A percentile compares a stretch with the other conserved stretches of the same genome.
Conservation (phyloP, 2,113 vertebrate genomes). For the Engraulis encrasicolus region DNA sequence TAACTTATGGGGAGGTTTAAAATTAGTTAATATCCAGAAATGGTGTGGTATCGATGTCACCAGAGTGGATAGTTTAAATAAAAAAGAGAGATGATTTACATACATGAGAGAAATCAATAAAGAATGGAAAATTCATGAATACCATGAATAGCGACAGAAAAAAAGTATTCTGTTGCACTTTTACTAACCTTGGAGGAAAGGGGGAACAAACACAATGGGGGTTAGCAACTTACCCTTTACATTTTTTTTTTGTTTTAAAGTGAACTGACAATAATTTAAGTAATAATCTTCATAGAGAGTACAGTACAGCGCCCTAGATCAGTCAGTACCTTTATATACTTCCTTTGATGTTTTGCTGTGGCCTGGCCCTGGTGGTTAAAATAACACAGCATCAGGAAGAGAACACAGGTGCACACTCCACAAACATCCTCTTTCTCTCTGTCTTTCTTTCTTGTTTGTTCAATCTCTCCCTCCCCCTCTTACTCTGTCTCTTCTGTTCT, state of each 20-base stretch:
- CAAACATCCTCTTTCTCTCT: slow-evolving; percentile 71
- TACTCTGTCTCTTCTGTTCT: too few species aligned
- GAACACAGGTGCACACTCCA: slow-evolving; percentile 89
- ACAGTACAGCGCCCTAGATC: slow-evolving; percentile 76
- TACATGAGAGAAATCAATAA: background rate
- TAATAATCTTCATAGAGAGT: slow-evolving; percentile 34
- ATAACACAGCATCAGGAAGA: slow-evolving; percentile 93
- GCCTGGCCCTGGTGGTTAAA: slow-evolving; percentile 99
- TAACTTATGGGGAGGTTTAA: too few species aligned
- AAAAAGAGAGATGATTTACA: background rate
- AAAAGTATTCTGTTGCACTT: background rate
- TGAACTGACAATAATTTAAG: background rate
- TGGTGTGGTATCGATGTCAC: too few species aligned
- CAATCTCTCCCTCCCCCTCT: slow-evolving; percentile 38
- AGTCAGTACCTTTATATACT: slow-evolving; percentile 99
- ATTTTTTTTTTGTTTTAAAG: background rate
- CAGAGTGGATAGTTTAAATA: background rate
- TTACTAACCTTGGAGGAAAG: background rate
- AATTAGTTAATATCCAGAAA: too few species aligned
- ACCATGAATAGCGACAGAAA: background rate
- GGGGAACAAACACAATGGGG: background rate
- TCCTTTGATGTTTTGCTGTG: slow-evolving; percentile 99
- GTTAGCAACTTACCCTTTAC: background rate
- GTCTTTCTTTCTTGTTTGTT: slow-evolving; percentile 57
- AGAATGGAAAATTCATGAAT: background rate